These are phyloP conservation scores for Diogma glabrata DNA, from an alignment of 2,888 invertebrate species.

Conservation along the genomic window DNA sequence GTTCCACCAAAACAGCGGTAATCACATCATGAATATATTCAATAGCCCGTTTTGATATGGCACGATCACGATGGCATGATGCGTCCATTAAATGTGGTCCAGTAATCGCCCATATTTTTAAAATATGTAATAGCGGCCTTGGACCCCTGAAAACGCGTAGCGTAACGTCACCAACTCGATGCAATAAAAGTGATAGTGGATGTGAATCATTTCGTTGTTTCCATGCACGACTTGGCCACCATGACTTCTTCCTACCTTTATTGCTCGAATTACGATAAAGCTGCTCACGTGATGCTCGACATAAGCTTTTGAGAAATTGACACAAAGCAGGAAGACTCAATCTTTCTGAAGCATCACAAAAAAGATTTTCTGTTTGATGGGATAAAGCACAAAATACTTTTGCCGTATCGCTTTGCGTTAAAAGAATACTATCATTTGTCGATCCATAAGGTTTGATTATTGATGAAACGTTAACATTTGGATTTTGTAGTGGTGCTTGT, in stretches of 20 bases:
- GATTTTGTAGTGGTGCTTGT: constrained; percentile 55
- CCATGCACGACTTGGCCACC: constrained; percentile 38
- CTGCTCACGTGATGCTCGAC: constrained; percentile 75
- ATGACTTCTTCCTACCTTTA: constrained; percentile 35
- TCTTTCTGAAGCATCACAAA: constrained; percentile 78
- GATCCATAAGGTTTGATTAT: constrained; percentile 35
- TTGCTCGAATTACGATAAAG: constrained; percentile 36
- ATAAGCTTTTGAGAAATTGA: constrained; percentile 70
- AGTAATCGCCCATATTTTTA: constrained; percentile 86
- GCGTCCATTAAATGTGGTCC: constrained; percentile 93
- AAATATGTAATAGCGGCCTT: constrained; percentile 77
- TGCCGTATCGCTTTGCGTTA: constrained; percentile 69
- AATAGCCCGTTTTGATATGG: constrained; percentile 82
- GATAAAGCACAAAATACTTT: constrained; percentile 83
- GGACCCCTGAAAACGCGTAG: constrained; percentile 77
- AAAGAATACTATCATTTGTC: constrained; percentile 41
- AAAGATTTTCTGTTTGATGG: constrained; percentile 81
- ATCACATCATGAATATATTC: constrained; percentile 87
- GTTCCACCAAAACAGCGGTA: constrained; percentile 73
- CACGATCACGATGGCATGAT: constrained; percentile 80
- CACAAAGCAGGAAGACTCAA: constrained; percentile 74
- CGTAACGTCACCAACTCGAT: constrained; percentile 79
- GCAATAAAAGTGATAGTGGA: constrained; percentile 52
- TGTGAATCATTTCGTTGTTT: constrained; percentile 35
- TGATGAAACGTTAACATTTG: constrained; percentile 39